A percentile compares a stretch with the other conserved stretches of the same genome.
Conservation (phyloP, 2,888 invertebrate species). For the Nudaria mundana region DNA sequence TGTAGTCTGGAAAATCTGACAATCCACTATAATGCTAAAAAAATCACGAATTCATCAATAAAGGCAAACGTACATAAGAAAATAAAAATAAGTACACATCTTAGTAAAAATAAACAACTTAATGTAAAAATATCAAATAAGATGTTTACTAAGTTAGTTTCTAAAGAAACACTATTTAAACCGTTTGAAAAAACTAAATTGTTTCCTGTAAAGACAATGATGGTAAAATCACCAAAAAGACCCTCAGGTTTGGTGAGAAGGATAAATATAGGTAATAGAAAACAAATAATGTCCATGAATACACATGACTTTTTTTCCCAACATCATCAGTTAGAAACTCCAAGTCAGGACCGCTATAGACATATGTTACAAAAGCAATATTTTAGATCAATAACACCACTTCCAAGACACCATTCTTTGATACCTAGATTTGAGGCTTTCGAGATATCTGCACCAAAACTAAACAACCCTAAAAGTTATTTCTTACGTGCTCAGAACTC, state of each 20-base stretch:
- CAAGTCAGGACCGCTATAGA: too few species aligned
- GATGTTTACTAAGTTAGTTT: not conserved
- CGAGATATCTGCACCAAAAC: constrained; percentile 13
- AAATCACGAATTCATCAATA: not conserved
- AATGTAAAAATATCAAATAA: not conserved
- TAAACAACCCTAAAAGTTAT: constrained; percentile 31
- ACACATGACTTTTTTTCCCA: constrained; percentile 44
- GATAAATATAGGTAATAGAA: constrained; percentile 35
- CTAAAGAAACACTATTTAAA: constrained; percentile 24
- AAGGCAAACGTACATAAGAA: not conserved
- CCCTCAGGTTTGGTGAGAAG: constrained; percentile 37
- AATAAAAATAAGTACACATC: not conserved
- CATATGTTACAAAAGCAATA: too few species aligned
- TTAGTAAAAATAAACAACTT: not conserved
- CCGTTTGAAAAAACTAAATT: constrained; percentile 42
- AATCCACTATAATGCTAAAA: constrained; percentile 6
- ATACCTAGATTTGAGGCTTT: constrained; percentile 39
- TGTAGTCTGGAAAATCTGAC: constrained; percentile 1
- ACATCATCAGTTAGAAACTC: constrained; percentile 29
- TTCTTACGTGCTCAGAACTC: constrained; percentile 25
- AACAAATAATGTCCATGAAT: constrained; percentile 37
- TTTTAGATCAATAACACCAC: constrained; percentile 1
- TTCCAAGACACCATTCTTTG: constrained; percentile 27
- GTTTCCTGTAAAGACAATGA: constrained; percentile 31
- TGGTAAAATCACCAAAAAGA: constrained; percentile 17